These are phyloP conservation scores for Leguminivora glycinivorella DNA, from an alignment of 1,140 invertebrate species.

Conservation along the genomic window DNA sequence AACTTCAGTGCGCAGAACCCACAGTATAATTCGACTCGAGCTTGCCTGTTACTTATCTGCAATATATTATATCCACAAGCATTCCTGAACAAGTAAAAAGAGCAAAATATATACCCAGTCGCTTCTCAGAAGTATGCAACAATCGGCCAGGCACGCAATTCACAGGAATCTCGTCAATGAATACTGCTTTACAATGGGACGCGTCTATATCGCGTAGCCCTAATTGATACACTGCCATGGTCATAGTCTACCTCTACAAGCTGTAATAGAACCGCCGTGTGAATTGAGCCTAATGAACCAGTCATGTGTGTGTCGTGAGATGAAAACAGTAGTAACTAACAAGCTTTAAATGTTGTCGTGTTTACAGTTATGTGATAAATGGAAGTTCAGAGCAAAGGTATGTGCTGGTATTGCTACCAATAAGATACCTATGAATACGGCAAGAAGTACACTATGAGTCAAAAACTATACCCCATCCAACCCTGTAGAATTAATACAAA, in stretches of 20 bases:
- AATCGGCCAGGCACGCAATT: background rate
- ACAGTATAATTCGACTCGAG: background rate
- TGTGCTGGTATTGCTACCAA: background rate
- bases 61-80: background rate
- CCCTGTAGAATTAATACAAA: no score
- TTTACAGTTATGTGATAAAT: slow-evolving; percentile 2
- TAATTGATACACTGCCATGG: slow-evolving; percentile 3
- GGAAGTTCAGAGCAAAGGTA: background rate
- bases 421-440: no score
- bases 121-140: background rate
- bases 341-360: background rate
- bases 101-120: background rate
- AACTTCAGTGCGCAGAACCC: background rate
- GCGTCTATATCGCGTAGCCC: background rate
- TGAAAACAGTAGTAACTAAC: background rate
- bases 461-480: no score
- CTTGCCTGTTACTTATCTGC: background rate
- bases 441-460: no score
- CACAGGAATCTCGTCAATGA: background rate
- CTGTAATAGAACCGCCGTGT: background rate
- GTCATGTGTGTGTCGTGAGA: background rate
- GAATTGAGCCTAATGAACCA: slow-evolving; percentile 1
- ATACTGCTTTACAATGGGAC: background rate
- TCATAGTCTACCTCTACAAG: background rate
- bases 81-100: background rate